These are phyloP conservation scores for Apostichopus parvimensis DNA, from an alignment of 35 echinoderm and acorn worm species.

Conservation along the genomic window DNA sequence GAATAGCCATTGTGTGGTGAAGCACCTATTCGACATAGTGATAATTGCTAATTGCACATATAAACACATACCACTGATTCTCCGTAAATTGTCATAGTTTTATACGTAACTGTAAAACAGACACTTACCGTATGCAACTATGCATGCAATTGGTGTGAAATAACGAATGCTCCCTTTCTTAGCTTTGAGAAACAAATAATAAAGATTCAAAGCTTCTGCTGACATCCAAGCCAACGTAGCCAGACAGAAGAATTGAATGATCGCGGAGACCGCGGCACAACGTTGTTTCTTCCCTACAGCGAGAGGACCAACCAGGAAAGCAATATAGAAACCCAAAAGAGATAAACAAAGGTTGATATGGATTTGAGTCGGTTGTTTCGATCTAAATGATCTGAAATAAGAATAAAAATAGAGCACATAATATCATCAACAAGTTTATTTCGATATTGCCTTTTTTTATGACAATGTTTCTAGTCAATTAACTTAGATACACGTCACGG, in stretches of 20 bases:
- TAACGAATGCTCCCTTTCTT: background rate
- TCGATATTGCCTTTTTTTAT: too few relatives aligned
- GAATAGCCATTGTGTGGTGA: too few relatives aligned
- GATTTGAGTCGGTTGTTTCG: conserved; percentile 26
- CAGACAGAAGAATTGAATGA: conserved; percentile 10
- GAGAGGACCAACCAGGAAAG: background rate
- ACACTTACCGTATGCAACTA: conserved; percentile 30
- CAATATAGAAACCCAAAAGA: conserved; percentile 29
- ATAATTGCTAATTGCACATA: too few relatives aligned
- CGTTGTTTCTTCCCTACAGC: background rate
- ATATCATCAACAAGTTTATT: too few relatives aligned
- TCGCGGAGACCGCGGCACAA: background rate
- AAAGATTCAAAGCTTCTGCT: conserved; percentile 34
- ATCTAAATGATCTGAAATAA: conserved; percentile 8
- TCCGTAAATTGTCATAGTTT: too few relatives aligned
- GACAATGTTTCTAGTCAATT: too few relatives aligned
- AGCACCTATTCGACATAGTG: too few relatives aligned
- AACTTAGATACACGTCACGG: too few relatives aligned
- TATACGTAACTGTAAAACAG: too few relatives aligned
- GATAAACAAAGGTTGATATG: conserved; percentile 33
- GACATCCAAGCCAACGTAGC: conserved; percentile 30
- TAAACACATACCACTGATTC: too few relatives aligned
- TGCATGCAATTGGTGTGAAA: conserved; percentile 4
- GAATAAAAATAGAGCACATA: background rate
- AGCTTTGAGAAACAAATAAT: background rate